phyloP scores from a whole-genome alignment of 2,113 vertebrate genomes.

The Ammospiza caudacuta region DNA sequence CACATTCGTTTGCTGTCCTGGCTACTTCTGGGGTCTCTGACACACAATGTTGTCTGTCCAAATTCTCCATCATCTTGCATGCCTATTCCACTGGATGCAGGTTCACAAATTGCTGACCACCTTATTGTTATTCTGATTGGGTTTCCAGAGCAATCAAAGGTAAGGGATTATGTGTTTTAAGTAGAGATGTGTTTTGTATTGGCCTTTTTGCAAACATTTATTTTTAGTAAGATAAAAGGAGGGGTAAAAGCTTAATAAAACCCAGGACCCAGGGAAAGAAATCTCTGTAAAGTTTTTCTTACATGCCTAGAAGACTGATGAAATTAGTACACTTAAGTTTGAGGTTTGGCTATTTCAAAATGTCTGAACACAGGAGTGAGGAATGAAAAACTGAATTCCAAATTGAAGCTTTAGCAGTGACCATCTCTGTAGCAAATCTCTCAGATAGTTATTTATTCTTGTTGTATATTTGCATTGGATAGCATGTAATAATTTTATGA shows the following conservation, averaged over 20 bases:
- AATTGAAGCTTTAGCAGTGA: background rate
- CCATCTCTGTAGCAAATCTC: background rate
- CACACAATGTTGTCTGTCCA: conserved; percentile 92
- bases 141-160: conserved; percentile 99
- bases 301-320: background rate
- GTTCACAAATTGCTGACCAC: conserved; percentile 96
- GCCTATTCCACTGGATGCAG: conserved; percentile 97
- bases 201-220: conserved; percentile 31
- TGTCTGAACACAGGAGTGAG: background rate
- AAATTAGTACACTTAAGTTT: background rate
- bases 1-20: conserved; percentile 97
- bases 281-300: background rate
- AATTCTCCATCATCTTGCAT: conserved; percentile 92
- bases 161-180: conserved; percentile 69
- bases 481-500: background rate
- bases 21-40: conserved; percentile 96
- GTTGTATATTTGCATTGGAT: background rate
- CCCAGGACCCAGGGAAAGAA: background rate
- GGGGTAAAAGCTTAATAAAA: background rate
- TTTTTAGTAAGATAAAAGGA: conserved; percentile 31
- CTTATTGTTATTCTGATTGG: conserved; percentile 98
- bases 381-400: background rate
- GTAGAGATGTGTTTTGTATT: conserved; percentile 2
- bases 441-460: background rate
- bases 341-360: background rate